Conservation (phyloP, 2,888 invertebrate genomes). For the Patella caerulea region DNA sequence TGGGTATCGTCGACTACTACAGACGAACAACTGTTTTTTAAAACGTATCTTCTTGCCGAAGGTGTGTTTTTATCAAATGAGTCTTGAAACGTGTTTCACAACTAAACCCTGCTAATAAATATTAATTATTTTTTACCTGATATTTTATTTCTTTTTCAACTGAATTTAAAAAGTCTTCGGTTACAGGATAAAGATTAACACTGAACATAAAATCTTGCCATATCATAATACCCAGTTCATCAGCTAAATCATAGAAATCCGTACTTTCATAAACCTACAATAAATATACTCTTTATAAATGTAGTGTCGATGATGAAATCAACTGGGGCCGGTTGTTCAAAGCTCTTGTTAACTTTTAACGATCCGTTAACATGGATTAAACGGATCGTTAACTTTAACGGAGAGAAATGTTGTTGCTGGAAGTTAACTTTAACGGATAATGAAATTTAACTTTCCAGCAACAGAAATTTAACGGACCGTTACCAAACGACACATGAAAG, state of each 20-base stretch:
- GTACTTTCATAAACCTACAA: slow-evolving; percentile 85
- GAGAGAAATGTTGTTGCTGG: too few species aligned
- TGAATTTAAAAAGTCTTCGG: slow-evolving; percentile 80
- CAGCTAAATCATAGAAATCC: slow-evolving; percentile 87
- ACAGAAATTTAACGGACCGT: too few species aligned
- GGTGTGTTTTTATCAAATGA: neutral
- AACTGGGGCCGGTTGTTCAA: too few species aligned
- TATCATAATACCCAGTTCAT: slow-evolving; percentile 89
- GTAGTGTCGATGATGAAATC: too few species aligned
- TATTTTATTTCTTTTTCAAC: slow-evolving; percentile 85
- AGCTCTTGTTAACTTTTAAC: too few species aligned
- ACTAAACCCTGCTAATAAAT: neutral
- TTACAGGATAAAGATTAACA: slow-evolving; percentile 92
- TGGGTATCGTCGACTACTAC: too few species aligned
- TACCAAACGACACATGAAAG: too few species aligned
- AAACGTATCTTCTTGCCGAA: neutral
- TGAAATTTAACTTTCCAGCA: too few species aligned
- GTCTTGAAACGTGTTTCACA: neutral
- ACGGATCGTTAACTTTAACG: too few species aligned
- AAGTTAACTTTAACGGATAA: too few species aligned
- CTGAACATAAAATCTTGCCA: slow-evolving; percentile 99
- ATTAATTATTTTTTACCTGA: slow-evolving; percentile 75
- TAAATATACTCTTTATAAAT: neutral
- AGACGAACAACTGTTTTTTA: too few species aligned
- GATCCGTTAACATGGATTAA: too few species aligned